phyloP scores from a whole-genome alignment of 1,140 invertebrate genomes.

The Semibalanus balanoides region DNA sequence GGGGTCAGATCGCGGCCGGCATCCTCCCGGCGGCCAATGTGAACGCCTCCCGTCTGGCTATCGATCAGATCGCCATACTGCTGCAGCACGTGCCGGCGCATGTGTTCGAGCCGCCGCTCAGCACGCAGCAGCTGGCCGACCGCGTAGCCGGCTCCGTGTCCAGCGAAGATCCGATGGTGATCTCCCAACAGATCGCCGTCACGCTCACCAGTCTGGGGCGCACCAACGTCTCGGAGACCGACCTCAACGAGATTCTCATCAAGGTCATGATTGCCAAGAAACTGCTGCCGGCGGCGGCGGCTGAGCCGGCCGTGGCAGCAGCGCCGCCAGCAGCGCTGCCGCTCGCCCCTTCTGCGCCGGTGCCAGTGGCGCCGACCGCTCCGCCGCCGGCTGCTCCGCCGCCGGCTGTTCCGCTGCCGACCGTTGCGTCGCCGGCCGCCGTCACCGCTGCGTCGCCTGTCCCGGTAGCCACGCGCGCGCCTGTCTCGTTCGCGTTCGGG shows the following conservation, averaged over 20 bases:
- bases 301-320: too few species aligned
- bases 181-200: background rate
- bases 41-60: background rate
- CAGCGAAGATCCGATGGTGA: background rate
- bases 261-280: background rate
- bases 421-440: too few species aligned
- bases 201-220: background rate
- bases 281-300: background rate
- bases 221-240: background rate
- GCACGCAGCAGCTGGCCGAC: background rate
- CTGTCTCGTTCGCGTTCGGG: background rate
- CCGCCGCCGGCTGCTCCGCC: too few species aligned
- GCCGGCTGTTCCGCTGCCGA: too few species aligned
- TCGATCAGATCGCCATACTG: conserved; percentile 4
- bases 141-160: background rate
- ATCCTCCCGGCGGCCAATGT: conserved; percentile 48
- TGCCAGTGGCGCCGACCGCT: too few species aligned
- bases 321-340: too few species aligned
- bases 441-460: too few species aligned
- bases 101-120: background rate
- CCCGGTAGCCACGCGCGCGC: too few species aligned
- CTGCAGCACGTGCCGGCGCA: background rate
- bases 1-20: conserved; percentile 59
- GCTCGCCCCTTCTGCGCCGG: too few species aligned
- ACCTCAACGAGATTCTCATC: background rate